Base-by-base conservation (phyloP, 2,888 invertebrate species). In the Cotesia congregata region DNA sequence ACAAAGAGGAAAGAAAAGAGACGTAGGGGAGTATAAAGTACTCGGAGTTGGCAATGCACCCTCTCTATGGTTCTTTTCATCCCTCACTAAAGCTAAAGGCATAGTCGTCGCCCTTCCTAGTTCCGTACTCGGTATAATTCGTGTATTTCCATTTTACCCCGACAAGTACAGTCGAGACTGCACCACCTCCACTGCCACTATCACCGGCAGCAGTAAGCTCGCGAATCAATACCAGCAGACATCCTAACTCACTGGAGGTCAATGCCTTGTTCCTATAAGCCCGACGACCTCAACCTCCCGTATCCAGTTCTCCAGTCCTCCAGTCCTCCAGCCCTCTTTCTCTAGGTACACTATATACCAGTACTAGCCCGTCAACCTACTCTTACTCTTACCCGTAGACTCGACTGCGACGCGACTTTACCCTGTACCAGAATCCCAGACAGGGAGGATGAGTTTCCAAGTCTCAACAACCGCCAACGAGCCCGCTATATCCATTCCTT, bases 251-350 rank as follows among this genome's bases (percentile, higher is more conserved):
- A 86, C 87, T 88, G 84, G 89, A 88, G 92, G 92, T 92, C 92
- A 92, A 92, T 92, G 92, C 91, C 92, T 92, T 90, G 90, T 90
- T 88, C 89, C 90, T 90, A 90, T 90, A 90, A 90, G 90, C 90
- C 90, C 91, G 90, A 90, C 91, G 90, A 90, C 88, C 88, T 87
- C 90, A 89, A 90, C 88, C 89, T 87, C 86, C 87, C 12, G 50
- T 86, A 82, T 85, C 85, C 84, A 74, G 40, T 30, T 7, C 65
- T 65, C 65, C 38, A 74, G 40, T 30, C 30, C 65, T 65, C 65
- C 38, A 30, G 30, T 30, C 3, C 30, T 30, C 30, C 30, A 74
- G 40, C 12, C 30, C 65, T 65, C 65, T 20, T 38, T 65, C 65
- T 65, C 38, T 65, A 30, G 30, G 30, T 30, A 30, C 30, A 20